Evolutionary conservation across 2,797 vertebrate species (phyloP).

Genomic region (Petrocephalus schoutedeni): DNA sequence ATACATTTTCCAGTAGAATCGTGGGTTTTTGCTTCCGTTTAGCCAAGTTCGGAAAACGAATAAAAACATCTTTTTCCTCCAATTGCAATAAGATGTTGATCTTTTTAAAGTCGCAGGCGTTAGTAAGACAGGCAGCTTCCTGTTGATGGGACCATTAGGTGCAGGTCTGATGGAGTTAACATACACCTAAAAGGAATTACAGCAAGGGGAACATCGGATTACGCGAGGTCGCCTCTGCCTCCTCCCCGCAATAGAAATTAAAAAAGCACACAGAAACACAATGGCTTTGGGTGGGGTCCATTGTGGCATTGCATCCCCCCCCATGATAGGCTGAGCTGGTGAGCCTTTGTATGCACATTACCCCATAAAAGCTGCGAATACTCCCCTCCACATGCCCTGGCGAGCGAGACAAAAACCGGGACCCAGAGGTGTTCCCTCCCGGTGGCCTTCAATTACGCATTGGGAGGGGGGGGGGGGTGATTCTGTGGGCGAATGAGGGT

Average conservation of each 20-base stretch:
- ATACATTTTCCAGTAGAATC: constrained; percentile 71
- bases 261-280: not conserved
- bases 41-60: constrained; percentile 65
- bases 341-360: constrained; percentile 14
- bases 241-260: constrained; percentile 12
- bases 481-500: not conserved
- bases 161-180: constrained; percentile 56
- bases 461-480: not conserved
- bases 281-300: not conserved
- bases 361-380: constrained; percentile 27
- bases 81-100: constrained; percentile 50
- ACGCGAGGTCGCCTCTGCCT: constrained; percentile 62
- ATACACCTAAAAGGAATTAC: constrained; percentile 68
- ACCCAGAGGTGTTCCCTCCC: constrained; percentile 19
- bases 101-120: constrained; percentile 55
- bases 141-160: constrained; percentile 58
- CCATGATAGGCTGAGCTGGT: no score
- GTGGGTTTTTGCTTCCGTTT: constrained; percentile 59
- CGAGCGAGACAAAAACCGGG: not conserved
- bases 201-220: constrained; percentile 50
- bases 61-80: constrained; percentile 57
- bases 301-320: not conserved
- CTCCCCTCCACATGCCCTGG: not conserved
- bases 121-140: constrained; percentile 40
- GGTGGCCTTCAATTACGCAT: not conserved